Base-by-base conservation (phyloP, 2,888 invertebrate genomes). In the Melolontha melolontha region DNA sequence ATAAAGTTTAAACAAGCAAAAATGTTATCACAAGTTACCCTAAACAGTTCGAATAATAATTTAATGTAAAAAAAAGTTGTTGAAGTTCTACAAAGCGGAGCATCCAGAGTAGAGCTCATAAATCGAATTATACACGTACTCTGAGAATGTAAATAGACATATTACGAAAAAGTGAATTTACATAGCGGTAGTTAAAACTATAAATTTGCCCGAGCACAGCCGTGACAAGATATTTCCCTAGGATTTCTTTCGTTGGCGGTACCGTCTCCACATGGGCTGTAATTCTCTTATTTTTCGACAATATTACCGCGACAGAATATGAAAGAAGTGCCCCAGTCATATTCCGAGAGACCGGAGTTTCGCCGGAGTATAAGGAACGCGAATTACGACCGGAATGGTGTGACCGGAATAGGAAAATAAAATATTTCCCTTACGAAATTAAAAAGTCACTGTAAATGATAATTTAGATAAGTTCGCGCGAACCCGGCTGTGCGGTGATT, bases 381-480 rank as follows among this genome's bases (percentile, higher is more conserved):
- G 52, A 52, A 64, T 27, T 64, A 64, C 64, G 64, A 41, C 8
- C 40, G 68, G 62, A 44, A 41, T 50, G 40, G 64, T 70, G 72
- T 73, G 74, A 68, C 72, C 68, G 50, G 72, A 73, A 74, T 72
- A 49, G 34, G 68, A 65, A 69, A 70, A 71, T 72, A 67, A 72
- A 71, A 72, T 71, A 72, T 73, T 72, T 74, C 52, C 66, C 40
- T 55, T 39, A 16, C 70, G 55, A 71, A 73, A 73, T 73, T 73
- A 73, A 73, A 74, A 74, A 74, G 72, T 72, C 71, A 62, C 69
- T 27, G 59, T 54, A 68, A 68, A 72, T 74, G 70, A 70, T 72
- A 71, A 72, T 70, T 69, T 64, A 66, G 66, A 64, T 51, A 44
- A 29, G 52, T 62, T 47, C 40, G 17, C 17, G 27, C 27, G 8